These are phyloP conservation scores for Orchesella cincta DNA, from an alignment of 1,140 invertebrate genomes.

Conservation along the genomic window DNA sequence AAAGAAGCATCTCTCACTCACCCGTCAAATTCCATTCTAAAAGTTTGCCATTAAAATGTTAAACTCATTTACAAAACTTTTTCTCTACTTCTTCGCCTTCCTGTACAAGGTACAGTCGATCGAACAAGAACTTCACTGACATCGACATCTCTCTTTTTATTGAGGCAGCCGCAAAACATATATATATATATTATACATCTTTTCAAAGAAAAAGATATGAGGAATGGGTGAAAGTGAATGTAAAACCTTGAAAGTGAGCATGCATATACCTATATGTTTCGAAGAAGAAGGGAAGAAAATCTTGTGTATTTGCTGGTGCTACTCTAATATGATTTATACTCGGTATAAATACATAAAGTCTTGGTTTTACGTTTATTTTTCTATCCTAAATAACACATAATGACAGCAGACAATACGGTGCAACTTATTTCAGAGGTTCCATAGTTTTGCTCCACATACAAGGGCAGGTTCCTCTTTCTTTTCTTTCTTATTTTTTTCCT, in stretches of 20 bases:
- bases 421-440: not conserved
- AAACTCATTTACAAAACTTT: not conserved
- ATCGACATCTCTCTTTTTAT: not conserved
- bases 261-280: not conserved
- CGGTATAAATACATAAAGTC: not conserved
- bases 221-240: not conserved
- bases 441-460: not conserved
- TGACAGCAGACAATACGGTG: constrained; percentile 13
- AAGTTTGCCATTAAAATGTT: constrained; percentile 22
- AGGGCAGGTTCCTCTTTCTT: not conserved
- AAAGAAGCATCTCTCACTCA: not conserved
- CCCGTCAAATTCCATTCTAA: constrained; percentile 25
- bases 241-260: not conserved
- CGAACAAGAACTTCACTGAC: not conserved
- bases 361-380: not conserved
- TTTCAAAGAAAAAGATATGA: not conserved
- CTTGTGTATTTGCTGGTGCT: not conserved
- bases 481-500: not conserved
- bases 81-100: not conserved
- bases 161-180: not conserved
- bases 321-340: not conserved
- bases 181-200: constrained; percentile 3
- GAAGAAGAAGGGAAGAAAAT: not conserved
- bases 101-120: not conserved
- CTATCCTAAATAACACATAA: constrained; percentile 15